Evolutionary conservation across 37 sponge, comb jelly and placozoan species (phyloP).

Genomic region (Petrosia ficiformis): DNA sequence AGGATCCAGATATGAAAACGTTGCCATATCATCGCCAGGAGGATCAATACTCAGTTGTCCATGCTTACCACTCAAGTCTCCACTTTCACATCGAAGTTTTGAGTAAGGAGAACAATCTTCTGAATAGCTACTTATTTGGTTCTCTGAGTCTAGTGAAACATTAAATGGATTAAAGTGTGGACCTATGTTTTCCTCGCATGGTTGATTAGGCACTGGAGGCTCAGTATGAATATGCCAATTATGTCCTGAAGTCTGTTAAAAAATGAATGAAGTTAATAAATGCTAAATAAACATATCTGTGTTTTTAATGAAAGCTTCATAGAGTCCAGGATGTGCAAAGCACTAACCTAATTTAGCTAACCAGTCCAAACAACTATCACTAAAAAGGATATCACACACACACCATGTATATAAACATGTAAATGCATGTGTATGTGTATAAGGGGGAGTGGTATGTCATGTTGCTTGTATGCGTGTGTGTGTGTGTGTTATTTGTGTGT

Average conservation of each 20-base stretch:
- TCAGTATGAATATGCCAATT: slow-evolving; percentile 54
- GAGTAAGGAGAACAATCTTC: slow-evolving; percentile 25
- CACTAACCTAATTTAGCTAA: no score
- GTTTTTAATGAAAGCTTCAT: no score
- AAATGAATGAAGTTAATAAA: not conserved
- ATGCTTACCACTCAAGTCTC: slow-evolving; percentile 63
- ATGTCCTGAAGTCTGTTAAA: slow-evolving; percentile 34
- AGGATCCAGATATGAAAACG: slow-evolving; percentile 29
- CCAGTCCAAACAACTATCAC: no score
- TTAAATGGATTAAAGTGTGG: slow-evolving; percentile 64
- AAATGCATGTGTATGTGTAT: no score
- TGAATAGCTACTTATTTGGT: slow-evolving; percentile 21
- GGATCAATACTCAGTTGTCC: slow-evolving; percentile 35
- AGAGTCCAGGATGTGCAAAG: no score
- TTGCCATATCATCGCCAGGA: slow-evolving; percentile 1
- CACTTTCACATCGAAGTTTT: slow-evolving; percentile 53
- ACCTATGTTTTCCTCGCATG: slow-evolving; percentile 21
- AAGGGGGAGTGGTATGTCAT: no score
- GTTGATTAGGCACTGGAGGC: not conserved
- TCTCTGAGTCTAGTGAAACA: slow-evolving; percentile 28
- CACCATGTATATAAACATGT: no score
- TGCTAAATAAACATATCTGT: no score
- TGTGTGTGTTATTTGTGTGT: no score
- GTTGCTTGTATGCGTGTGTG: no score
- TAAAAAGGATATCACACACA: not conserved